Base-by-base conservation (phyloP, 2,797 vertebrate genomes). In the Microcaecilia unicolor region DNA sequence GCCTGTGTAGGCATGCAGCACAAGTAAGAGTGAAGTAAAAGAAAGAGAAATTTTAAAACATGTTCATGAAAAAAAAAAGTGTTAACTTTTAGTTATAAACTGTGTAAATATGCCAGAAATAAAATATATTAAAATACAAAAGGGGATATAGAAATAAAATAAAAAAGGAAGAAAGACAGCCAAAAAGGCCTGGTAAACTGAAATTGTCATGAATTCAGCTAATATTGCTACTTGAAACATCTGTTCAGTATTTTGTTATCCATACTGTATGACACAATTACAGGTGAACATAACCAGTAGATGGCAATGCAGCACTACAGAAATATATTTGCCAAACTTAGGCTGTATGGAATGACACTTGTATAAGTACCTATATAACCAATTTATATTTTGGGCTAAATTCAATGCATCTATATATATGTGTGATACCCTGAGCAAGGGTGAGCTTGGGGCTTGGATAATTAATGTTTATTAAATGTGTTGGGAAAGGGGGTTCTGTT, bases 281-380 rank as follows among this genome's bases (percentile, higher is more conserved):
- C 15, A 22, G n/a, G n/a, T n/a, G 22, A 2, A 28, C 8, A 5
- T 1, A 21, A 35, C 69, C 80, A 66, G 73, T 38, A 83, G 80
- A 58, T 74, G 80, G 80, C 78, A 72, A 28, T 54, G 58, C 67
- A 59, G 66, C 41, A 62, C 74, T 71, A 61, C 40, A 51, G 14
- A 37, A 71, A 31, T 6, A 4, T 53, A 52, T 40, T 34, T 49
- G 48, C 66, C 48, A 44, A 58, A 29, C 22, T 43, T 43, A 8
- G 34, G 51, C 57, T 17, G 26, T 13, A 49, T 52, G 58, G 55
- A 58, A 59, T 64, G 29, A 37, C 34, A 25, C 42, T 25, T 35
- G 34, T 57, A 64, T 63, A 72, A 68, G 19, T 24, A n/a, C 54
- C 74, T 68, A 61, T 62, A 52, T 56, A 64, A 60, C 48, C 60